Evolutionary conservation across 2,888 invertebrate genomes (phyloP).

Genomic region (Drosophila niveifrons): DNA sequence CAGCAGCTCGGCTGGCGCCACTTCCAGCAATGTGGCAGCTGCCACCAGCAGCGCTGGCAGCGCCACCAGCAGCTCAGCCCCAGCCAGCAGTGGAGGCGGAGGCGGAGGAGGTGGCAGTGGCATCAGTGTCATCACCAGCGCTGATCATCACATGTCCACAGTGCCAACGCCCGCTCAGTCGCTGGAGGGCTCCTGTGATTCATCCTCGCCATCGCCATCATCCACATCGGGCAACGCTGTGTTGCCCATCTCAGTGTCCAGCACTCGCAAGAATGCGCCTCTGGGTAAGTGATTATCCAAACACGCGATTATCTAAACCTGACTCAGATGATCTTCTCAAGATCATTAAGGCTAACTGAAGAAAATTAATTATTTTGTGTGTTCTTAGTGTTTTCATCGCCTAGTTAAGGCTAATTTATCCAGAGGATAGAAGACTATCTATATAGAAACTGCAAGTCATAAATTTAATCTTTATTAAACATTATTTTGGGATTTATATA

Average conservation of each 20-base stretch:
- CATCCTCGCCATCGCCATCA: slow-evolving; percentile 88
- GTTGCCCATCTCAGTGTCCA: slow-evolving; percentile 82
- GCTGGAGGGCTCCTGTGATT: slow-evolving; percentile 86
- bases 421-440: too few species aligned
- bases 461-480: too few species aligned
- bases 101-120: slow-evolving; percentile 38
- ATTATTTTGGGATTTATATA: too few species aligned
- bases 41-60: slow-evolving; percentile 48
- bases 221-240: slow-evolving; percentile 85
- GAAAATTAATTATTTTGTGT: too few species aligned
- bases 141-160: slow-evolving; percentile 84
- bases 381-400: too few species aligned
- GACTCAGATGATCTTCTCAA: too few species aligned
- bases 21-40: slow-evolving; percentile 46
- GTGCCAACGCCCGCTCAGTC: slow-evolving; percentile 85
- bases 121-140: slow-evolving; percentile 82
- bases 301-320: background rate
- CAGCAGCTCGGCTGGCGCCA: slow-evolving; percentile 55
- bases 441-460: too few species aligned
- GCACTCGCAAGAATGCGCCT: slow-evolving; percentile 86
- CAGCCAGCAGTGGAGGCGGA: slow-evolving; percentile 23
- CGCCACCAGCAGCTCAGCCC: slow-evolving; percentile 24
- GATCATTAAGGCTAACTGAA: too few species aligned
- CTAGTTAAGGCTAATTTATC: too few species aligned
- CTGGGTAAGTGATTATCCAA: slow-evolving; percentile 76